Evolutionary conservation across 1,140 invertebrate genomes (phyloP).

Genomic region (Drosophila varians): DNA sequence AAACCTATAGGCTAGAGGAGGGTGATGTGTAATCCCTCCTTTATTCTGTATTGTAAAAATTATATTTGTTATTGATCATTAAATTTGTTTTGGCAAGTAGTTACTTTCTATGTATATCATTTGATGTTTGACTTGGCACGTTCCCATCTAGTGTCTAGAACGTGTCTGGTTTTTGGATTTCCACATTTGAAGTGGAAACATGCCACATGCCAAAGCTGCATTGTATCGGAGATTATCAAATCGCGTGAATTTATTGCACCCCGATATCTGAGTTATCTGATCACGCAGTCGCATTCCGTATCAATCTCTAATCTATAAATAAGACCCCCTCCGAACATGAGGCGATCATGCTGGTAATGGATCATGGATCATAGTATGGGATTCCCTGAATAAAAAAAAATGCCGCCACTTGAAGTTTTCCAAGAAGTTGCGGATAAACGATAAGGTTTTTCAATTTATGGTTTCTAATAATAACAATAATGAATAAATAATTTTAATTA

Average conservation of each 20-base stretch:
- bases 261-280: conserved; percentile 9
- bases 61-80: background rate
- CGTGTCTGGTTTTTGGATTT: background rate
- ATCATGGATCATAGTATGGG: background rate
- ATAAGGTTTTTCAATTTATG: too few species aligned
- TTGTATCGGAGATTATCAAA: conserved; percentile 20
- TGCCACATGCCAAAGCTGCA: background rate
- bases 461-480: background rate
- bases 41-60: background rate
- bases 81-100: background rate
- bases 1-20: background rate
- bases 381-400: background rate
- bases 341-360: conserved; percentile 6
- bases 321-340: background rate
- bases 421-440: background rate
- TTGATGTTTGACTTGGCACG: background rate
- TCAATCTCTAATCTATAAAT: background rate
- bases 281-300: background rate
- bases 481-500: background rate
- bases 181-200: conserved; percentile 11
- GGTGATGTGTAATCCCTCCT: background rate
- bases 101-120: background rate
- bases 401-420: background rate
- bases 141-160: background rate
- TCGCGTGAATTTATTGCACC: conserved; percentile 7